Evolutionary conservation across 2,797 vertebrate genomes (phyloP).

Genomic region (Steatocranus sp.): DNA sequence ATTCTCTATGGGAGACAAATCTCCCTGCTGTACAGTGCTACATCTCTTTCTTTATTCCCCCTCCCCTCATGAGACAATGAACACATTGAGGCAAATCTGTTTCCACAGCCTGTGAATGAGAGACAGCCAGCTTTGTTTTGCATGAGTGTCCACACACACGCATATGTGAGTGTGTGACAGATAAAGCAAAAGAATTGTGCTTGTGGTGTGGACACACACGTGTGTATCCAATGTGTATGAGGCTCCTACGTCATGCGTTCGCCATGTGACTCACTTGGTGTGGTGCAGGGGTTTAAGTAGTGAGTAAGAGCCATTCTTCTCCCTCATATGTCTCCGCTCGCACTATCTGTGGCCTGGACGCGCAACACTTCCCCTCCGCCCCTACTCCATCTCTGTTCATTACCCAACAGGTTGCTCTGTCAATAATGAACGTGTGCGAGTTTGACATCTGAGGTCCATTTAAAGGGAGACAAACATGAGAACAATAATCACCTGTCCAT

Average conservation of each 20-base stretch:
- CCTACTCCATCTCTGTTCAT: neutral
- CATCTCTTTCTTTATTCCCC: conserved; percentile 44
- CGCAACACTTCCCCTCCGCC: neutral
- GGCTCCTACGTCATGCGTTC: conserved; percentile 61
- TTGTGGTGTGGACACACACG: neutral
- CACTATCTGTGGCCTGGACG: conserved; percentile 7
- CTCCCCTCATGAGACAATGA: conserved; percentile 59
- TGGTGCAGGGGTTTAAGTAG: conserved; percentile 44
- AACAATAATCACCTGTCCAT: conserved; percentile 12
- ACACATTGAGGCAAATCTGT: conserved; percentile 66
- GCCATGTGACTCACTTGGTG: conserved; percentile 69
- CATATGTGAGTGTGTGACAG: neutral
- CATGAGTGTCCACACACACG: neutral
- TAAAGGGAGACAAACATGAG: conserved; percentile 3
- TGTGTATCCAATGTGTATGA: conserved; percentile 29
- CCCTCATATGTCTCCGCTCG: conserved; percentile 23
- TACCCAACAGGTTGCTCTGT: conserved; percentile 64
- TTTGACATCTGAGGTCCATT: conserved; percentile 34
- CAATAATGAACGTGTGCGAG: conserved; percentile 24
- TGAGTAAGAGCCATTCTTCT: conserved; percentile 46
- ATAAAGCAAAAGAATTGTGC: conserved; percentile 29
- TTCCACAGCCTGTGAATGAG: conserved; percentile 57
- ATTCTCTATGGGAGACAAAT: conserved; percentile 23
- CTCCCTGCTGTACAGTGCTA: conserved; percentile 29
- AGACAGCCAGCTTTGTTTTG: conserved; percentile 66